Evolutionary conservation across 2,113 vertebrate genomes (phyloP), one percentile per base, ranked within the genome.

Genomic region (Vanacampus margaritifer): DNA sequence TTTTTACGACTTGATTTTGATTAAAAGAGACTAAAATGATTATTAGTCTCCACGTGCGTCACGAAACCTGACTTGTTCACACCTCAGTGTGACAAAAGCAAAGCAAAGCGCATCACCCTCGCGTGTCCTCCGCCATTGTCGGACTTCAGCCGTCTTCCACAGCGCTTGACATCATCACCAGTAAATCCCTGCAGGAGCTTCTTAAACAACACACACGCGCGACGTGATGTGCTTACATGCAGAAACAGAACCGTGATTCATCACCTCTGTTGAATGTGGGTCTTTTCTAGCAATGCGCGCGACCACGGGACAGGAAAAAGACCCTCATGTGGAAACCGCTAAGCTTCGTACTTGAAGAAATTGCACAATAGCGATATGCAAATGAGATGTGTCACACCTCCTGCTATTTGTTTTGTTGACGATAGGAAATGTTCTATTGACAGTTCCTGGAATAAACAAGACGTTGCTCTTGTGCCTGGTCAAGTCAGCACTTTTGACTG

Each of bases 181-280:
- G 48, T 53, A 54, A 59, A 35, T 17, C 56, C 28, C 3, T 57
- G 45, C 45, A 46, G 3, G 26, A 32, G 8, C 14, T 26, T 28
- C 26, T 13, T 7, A 58, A 19, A 58, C 6, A 58, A 58, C 21
- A 51, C 7, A 46, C 14, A 46, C 3, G 45, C 17, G 17, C 6
- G 45, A 19, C 17, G 45, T 19, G 45, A 19, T 7, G 39, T 41
- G 51, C 7, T 19, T 58, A 10, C 65, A 72, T 73, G 69, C 71
- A 82, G 71, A 68, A 74, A 75, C 63, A 80, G 65, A 74, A 46
- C 16, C 5, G 65, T 91, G 89, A 91, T 82, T 91, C 89, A 91
- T 61, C 69, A 13, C 48, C 82, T 79, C 84, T 76, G 48, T 32
- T n/a, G n/a, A n/a, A n/a, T n/a, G n/a, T n/a, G 50, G 85, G 82